Conservation (phyloP, 2,888 invertebrate genomes). For the Metallyticus violacea region DNA sequence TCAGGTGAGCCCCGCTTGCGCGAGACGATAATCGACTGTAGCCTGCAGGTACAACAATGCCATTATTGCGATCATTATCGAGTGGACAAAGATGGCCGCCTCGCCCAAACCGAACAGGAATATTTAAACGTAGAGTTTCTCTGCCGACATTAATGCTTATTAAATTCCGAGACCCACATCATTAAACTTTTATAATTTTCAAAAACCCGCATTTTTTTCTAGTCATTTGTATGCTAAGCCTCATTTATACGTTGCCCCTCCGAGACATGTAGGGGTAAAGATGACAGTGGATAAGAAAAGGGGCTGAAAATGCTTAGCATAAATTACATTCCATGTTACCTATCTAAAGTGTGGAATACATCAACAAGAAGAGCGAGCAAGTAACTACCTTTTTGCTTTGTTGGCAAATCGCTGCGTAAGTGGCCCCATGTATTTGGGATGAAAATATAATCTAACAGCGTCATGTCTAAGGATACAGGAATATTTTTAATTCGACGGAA, state of each 20-base stretch:
- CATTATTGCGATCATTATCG: slow-evolving; percentile 30
- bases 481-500: no score
- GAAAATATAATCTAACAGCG: background rate
- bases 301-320: slow-evolving; percentile 2
- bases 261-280: background rate
- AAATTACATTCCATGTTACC: background rate
- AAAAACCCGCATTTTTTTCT: background rate
- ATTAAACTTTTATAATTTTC: background rate
- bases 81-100: slow-evolving; percentile 26
- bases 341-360: background rate
- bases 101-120: background rate
- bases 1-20: background rate
- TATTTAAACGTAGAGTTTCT: background rate
- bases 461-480: no score
- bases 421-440: background rate
- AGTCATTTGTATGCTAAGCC: slow-evolving; percentile 22
- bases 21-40: slow-evolving; percentile 26
- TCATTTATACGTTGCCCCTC: background rate
- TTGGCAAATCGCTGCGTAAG: background rate
- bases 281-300: slow-evolving; percentile 13
- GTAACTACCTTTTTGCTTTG: background rate
- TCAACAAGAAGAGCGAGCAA: no score
- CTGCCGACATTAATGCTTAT: background rate
- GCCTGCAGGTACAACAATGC: slow-evolving; percentile 30
- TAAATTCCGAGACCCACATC: background rate